phyloP scores from a whole-genome alignment of 2,888 invertebrate species.

The Venustoraphidia nigricollis region DNA sequence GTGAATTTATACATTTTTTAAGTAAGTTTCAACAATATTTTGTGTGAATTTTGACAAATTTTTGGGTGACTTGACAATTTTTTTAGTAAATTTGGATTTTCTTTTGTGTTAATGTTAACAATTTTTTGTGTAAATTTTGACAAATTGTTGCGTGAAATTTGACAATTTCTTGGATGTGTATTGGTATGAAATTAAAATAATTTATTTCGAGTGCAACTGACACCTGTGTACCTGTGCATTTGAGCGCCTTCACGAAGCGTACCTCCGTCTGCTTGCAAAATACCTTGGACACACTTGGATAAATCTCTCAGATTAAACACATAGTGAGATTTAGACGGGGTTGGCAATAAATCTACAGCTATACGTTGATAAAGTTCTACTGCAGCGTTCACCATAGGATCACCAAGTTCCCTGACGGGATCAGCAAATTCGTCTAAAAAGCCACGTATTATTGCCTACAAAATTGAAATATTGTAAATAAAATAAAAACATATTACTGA shows the following conservation, averaged over 20 bases:
- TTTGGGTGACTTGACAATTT: too few species aligned
- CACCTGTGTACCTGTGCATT: slow-evolving; percentile 41
- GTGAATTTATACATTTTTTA: too few species aligned
- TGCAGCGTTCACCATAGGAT: slow-evolving; percentile 64
- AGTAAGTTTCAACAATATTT: too few species aligned
- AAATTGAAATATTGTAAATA: slow-evolving; percentile 3
- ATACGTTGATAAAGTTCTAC: slow-evolving; percentile 73
- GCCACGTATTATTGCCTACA: slow-evolving; percentile 51
- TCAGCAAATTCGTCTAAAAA: slow-evolving; percentile 65
- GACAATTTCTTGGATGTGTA: too few species aligned
- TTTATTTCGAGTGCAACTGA: neutral
- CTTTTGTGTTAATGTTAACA: too few species aligned
- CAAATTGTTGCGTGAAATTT: too few species aligned
- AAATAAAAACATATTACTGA: too few species aligned
- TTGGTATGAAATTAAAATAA: too few species aligned
- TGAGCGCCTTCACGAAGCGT: slow-evolving; percentile 49
- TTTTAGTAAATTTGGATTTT: too few species aligned
- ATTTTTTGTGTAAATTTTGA: too few species aligned
- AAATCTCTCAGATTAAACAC: slow-evolving; percentile 84
- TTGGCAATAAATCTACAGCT: slow-evolving; percentile 66
- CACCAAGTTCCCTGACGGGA: slow-evolving; percentile 48
- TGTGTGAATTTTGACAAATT: too few species aligned
- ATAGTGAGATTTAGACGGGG: slow-evolving; percentile 85
- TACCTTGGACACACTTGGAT: slow-evolving; percentile 82
- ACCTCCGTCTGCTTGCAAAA: slow-evolving; percentile 64